phyloP scores from a whole-genome alignment of 2,797 vertebrate species.

The Avahi laniger region DNA sequence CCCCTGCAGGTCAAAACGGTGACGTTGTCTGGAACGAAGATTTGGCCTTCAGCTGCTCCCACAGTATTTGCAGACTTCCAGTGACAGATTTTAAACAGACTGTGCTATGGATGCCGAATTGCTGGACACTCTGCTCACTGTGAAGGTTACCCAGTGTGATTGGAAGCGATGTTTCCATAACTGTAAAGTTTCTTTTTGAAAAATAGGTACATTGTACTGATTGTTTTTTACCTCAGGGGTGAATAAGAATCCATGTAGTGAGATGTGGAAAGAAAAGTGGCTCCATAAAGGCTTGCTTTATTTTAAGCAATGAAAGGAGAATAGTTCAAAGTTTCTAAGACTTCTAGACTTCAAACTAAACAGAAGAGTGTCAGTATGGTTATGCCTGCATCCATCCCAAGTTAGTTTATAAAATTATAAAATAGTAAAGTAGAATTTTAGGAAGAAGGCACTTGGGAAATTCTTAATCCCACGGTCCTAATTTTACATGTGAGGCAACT shows the following conservation, averaged over 20 bases:
- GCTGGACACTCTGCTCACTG: not conserved
- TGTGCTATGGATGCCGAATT: not conserved
- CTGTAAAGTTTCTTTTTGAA: slow-evolving; percentile 41
- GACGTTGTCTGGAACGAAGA: not conserved
- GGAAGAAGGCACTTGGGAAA: not conserved
- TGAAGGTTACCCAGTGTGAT: not conserved
- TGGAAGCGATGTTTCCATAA: slow-evolving; percentile 44
- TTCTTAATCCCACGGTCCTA: not conserved
- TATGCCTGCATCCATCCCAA: not conserved
- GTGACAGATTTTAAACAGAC: slow-evolving; percentile 9
- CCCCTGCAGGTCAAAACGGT: not conserved
- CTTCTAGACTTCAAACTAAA: slow-evolving; percentile 13
- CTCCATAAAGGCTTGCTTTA: not conserved
- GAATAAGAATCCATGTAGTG: not conserved
- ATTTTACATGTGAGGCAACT: slow-evolving; percentile 5
- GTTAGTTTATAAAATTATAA: not conserved
- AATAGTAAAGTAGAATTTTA: not conserved
- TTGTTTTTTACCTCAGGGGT: not conserved
- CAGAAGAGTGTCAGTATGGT: not conserved
- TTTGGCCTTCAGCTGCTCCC: not conserved
- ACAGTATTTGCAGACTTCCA: slow-evolving; percentile 17
- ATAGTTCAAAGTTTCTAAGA: slow-evolving; percentile 25
- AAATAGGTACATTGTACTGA: slow-evolving; percentile 14
- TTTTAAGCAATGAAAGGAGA: not conserved
- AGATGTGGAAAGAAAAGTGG: not conserved